Conservation (phyloP, 2,888 invertebrate species). For the Chymomyza procnemis region DNA sequence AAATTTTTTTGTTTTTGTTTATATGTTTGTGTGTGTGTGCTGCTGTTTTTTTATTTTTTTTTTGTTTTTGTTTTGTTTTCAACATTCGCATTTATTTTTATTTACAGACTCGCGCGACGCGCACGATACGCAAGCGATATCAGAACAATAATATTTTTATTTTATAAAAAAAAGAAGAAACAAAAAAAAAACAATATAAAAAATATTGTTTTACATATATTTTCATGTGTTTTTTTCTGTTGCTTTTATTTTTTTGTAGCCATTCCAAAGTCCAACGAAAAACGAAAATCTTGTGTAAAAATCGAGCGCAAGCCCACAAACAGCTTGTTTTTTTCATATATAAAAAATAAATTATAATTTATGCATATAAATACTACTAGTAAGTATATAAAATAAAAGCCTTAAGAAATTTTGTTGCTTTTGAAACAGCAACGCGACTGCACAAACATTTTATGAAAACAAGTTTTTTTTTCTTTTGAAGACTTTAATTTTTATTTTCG, state of each 20-base stretch:
- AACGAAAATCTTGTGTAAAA: slow-evolving; percentile 1
- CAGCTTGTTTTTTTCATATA: too few species aligned
- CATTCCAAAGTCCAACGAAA: not conserved
- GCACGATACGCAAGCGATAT: not conserved
- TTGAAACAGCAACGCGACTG: not conserved
- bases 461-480: not conserved
- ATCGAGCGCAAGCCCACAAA: not conserved
- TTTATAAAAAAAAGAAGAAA: not conserved
- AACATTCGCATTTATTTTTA: slow-evolving; percentile 36
- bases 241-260: not conserved
- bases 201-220: not conserved
- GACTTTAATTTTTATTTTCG: not conserved
- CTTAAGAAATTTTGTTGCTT: not conserved
- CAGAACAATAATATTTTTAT: not conserved
- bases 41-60: too few species aligned
- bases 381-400: not conserved
- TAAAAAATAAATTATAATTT: not conserved
- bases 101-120: slow-evolving; percentile 11
- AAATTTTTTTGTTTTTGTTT: slow-evolving; percentile 20
- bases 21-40: slow-evolving; percentile 5
- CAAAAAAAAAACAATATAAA: not conserved
- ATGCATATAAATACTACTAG: not conserved
- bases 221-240: not conserved
- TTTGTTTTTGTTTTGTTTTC: slow-evolving; percentile 47
- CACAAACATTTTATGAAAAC: not conserved